Base-by-base conservation (phyloP, 1,140 invertebrate genomes). In the Diploscapter pachys region DNA sequence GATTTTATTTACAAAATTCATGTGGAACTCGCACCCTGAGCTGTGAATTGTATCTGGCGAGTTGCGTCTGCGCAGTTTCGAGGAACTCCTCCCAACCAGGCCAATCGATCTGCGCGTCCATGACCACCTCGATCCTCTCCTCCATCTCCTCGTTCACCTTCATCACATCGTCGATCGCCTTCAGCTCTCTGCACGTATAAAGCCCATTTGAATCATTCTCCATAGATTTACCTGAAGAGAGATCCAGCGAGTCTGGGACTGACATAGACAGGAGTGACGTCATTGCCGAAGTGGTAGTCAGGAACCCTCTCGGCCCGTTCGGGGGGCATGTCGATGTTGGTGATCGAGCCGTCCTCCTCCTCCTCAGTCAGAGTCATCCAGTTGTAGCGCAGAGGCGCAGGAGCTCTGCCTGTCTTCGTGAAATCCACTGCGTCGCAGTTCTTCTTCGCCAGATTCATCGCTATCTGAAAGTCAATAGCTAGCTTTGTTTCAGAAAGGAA, bases 391-490 rank as follows among this genome's bases (percentile, higher is more conserved):
- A 55, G 13, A 69, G 57, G n/a, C 3, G 52, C 53, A 4, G 74
- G 76, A 3, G 62, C 53, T 49, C 74, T 63, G 13, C 84, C 84
- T 8, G 80, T 82, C 62, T 85, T 85, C 2, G 81, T 78, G 78
- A 86, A 85, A 66, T 85, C 84, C 8, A 78, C 73, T 6, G 81
- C 68, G 5, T 81, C 71, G 2, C 76, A 71, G 65, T 82, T 81
- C 53, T 80, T 81, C 31, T 71, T 67, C 3, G 83, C 85, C 3
- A 85, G n/a, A n/a, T 75, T 68, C 51, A 73, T 57, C 59, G 83
- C 83, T 6, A 79, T 69, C 31, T 54, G 13, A 1, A 69, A 9
- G 9, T n/a, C 6, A 2, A 65, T 13, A 65, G 57, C 50, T 31
- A 65, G 6, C 13, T 65, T 69, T 69, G 2, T 69, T 54, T 57